Evolutionary conservation across 2,797 vertebrate genomes (phyloP).

Genomic region (Nannoperca australis): DNA sequence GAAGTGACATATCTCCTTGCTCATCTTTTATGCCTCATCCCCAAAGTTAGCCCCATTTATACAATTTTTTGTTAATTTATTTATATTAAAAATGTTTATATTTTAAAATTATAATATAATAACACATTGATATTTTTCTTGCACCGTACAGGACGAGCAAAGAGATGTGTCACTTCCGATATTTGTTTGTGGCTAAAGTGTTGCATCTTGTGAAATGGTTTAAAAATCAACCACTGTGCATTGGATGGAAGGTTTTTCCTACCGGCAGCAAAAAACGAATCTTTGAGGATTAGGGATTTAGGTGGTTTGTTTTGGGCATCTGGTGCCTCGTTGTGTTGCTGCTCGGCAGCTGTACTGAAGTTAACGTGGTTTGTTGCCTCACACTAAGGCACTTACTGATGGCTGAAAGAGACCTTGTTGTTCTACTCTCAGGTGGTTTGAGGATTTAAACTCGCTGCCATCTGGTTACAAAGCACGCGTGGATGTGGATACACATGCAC

Average conservation of each 20-base stretch:
- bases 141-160: background rate
- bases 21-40: background rate
- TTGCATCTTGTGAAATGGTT: constrained; percentile 10
- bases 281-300: constrained; percentile 26
- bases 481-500: background rate
- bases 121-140: background rate
- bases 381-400: constrained; percentile 8
- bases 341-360: constrained; percentile 2
- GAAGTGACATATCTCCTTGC: background rate
- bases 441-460: constrained; percentile 27
- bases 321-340: constrained; percentile 26
- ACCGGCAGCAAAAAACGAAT: background rate
- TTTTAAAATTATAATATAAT: background rate
- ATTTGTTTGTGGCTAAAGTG: background rate
- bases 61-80: background rate
- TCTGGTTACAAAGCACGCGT: constrained; percentile 34
- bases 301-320: constrained; percentile 30
- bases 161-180: background rate
- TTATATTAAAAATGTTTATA: background rate
- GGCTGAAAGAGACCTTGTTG: constrained; percentile 25
- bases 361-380: constrained; percentile 13
- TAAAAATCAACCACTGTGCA: constrained; percentile 4
- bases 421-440: constrained; percentile 40
- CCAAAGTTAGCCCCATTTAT: background rate
- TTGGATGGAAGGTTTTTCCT: background rate